These are phyloP conservation scores for Caenorhabditis afra DNA, from an alignment of 2,888 invertebrate genomes.

Conservation along the genomic window DNA sequence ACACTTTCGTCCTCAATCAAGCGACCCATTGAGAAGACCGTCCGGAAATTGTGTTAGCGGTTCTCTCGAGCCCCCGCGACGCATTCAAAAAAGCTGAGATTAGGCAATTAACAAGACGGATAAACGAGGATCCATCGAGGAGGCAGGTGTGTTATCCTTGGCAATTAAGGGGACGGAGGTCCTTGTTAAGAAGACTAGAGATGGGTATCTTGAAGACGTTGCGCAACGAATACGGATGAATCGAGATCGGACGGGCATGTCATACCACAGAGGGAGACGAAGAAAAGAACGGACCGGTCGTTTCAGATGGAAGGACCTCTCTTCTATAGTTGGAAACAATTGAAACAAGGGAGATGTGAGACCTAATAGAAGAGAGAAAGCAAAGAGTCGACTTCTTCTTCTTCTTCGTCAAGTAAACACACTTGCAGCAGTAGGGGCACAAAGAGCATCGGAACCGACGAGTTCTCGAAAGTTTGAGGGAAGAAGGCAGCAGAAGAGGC, in stretches of 20 bases:
- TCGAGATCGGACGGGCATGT: too few relatives aligned
- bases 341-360: background rate
- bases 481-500: constrained; percentile 9
- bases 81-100: constrained; percentile 23
- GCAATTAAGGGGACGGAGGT: too few relatives aligned
- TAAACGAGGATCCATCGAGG: background rate
- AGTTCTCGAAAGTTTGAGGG: constrained; percentile 24
- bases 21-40: constrained; percentile 57
- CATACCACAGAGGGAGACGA: too few relatives aligned
- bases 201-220: constrained; percentile 31
- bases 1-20: constrained; percentile 50
- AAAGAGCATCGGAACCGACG: constrained; percentile 22
- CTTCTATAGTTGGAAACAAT: background rate
- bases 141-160: constrained; percentile 41
- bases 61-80: too few relatives aligned
- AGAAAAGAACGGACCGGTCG: too few relatives aligned
- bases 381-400: background rate
- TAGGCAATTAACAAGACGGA: constrained; percentile 4
- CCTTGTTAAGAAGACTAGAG: background rate
- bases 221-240: too few relatives aligned
- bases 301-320: background rate
- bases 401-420: background rate
- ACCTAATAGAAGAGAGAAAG: background rate
- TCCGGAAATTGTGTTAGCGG: constrained; percentile 56
- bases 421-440: background rate